Evolutionary conservation across 1,140 invertebrate genomes (phyloP).

Genomic region (Pseudoatta argentina): DNA sequence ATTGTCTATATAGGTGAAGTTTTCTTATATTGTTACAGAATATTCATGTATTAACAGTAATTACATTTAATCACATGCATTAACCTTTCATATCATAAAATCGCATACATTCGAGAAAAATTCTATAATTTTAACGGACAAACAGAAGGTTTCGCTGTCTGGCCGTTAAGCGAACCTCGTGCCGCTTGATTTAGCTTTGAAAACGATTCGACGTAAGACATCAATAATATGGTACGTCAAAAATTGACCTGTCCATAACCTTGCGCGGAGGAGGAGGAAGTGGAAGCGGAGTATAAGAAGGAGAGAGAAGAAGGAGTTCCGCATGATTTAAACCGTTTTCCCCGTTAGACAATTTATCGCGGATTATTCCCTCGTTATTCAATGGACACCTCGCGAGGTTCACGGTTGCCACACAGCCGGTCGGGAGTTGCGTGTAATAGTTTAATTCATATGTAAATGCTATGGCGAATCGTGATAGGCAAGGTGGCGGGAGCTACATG

Average conservation of each 20-base stretch:
- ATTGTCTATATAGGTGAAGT: background rate
- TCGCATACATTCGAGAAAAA: constrained; percentile 18
- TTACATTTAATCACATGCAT: constrained; percentile 1
- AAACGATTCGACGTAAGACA: constrained; percentile 49
- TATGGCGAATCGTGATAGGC: constrained; percentile 75
- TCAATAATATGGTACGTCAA: constrained; percentile 58
- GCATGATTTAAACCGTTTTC: constrained; percentile 60
- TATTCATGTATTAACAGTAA: background rate
- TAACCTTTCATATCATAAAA: background rate
- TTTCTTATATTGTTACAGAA: background rate
- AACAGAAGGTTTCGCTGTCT: background rate
- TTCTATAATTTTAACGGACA: constrained; percentile 36
- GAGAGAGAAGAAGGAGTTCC: background rate
- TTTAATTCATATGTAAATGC: constrained; percentile 85
- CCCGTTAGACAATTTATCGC: constrained; percentile 63
- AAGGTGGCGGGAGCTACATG: constrained; percentile 62
- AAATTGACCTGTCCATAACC: constrained; percentile 63
- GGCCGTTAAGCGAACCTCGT: constrained; percentile 49
- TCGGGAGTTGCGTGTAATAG: constrained; percentile 79
- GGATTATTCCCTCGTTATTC: constrained; percentile 61
- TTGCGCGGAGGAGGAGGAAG: background rate
- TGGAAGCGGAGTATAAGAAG: background rate
- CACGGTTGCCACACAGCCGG: constrained; percentile 39
- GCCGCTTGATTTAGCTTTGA: constrained; percentile 53
- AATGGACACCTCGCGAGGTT: constrained; percentile 51